phyloP scores from a whole-genome alignment of 2,797 vertebrate genomes.

The Lutra lutra region DNA sequence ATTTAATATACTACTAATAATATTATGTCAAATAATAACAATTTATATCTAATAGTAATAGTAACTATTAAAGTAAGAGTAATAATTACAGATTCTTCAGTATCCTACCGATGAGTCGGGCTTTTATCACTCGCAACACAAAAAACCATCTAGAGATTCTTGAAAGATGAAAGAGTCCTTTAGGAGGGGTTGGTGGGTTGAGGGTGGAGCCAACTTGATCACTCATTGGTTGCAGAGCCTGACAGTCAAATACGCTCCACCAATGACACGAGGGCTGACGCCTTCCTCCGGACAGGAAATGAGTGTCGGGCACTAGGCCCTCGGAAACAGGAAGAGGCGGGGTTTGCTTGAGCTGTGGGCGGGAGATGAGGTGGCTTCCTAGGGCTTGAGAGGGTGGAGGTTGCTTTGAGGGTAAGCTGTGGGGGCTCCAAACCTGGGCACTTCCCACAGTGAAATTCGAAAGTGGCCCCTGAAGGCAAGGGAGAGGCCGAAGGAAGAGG shows the following conservation, averaged over 20 bases:
- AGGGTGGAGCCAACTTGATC: neutral
- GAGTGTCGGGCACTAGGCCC: neutral
- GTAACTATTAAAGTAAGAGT: neutral
- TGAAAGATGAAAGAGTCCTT: neutral
- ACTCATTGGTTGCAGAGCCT: neutral
- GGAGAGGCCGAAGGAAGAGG: neutral
- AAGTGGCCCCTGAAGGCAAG: neutral
- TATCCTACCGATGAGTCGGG: neutral
- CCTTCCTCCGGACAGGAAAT: neutral
- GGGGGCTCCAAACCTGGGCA: fast-evolving
- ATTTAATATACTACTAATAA: neutral
- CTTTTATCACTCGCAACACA: neutral
- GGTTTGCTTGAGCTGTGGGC: neutral
- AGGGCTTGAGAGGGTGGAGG: fast-evolving
- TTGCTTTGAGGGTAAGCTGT: fast-evolving
- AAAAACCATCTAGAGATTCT: neutral
- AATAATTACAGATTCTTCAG: neutral
- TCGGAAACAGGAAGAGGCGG: neutral
- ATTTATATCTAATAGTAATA: neutral
- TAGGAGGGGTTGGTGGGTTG: neutral
- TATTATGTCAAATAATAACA: neutral
- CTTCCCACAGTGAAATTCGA: neutral
- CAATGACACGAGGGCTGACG: neutral
- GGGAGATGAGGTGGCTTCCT: neutral
- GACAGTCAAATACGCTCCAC: neutral